These are phyloP conservation scores for Trissolcus basalis DNA, from an alignment of 1,140 invertebrate genomes.

Conservation along the genomic window DNA sequence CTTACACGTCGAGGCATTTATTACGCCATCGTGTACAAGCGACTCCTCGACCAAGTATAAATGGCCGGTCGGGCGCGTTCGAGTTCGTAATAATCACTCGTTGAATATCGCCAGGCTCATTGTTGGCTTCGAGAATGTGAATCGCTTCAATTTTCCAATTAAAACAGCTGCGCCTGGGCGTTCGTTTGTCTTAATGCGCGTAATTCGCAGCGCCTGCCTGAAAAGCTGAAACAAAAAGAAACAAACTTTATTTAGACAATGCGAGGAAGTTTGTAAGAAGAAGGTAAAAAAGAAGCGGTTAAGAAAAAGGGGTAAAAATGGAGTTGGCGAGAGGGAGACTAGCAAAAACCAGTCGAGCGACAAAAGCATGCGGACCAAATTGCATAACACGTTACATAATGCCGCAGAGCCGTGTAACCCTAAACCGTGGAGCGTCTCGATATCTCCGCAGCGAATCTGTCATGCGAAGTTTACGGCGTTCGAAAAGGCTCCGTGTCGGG, in stretches of 20 bases:
- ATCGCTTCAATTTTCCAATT: slow-evolving; percentile 53
- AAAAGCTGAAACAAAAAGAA: no score
- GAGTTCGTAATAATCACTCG: slow-evolving; percentile 43
- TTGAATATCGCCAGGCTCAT: slow-evolving; percentile 44
- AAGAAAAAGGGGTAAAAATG: no score
- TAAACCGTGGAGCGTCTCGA: slow-evolving; percentile 40
- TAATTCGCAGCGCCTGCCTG: no score
- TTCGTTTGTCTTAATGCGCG: not conserved
- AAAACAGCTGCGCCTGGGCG: slow-evolving; percentile 6
- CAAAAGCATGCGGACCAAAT: slow-evolving; percentile 4
- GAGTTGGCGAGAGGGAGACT: no score
- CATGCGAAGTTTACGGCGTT: slow-evolving; percentile 48
- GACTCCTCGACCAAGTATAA: slow-evolving; percentile 23
- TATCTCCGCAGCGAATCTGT: slow-evolving; percentile 38
- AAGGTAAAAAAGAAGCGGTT: no score
- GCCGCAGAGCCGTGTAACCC: slow-evolving; percentile 31
- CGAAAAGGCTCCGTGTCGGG: slow-evolving; percentile 37
- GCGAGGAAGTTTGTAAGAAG: no score
- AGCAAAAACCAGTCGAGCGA: not conserved
- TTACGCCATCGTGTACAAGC: slow-evolving; percentile 32
- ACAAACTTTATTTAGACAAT: no score
- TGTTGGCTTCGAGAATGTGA: slow-evolving; percentile 33
- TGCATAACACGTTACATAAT: slow-evolving; percentile 37
- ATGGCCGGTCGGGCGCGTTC: slow-evolving; percentile 44
- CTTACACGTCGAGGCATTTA: slow-evolving; percentile 36